phyloP scores from a whole-genome alignment of 2,113 vertebrate genomes.

The Pantherophis guttatus region DNA sequence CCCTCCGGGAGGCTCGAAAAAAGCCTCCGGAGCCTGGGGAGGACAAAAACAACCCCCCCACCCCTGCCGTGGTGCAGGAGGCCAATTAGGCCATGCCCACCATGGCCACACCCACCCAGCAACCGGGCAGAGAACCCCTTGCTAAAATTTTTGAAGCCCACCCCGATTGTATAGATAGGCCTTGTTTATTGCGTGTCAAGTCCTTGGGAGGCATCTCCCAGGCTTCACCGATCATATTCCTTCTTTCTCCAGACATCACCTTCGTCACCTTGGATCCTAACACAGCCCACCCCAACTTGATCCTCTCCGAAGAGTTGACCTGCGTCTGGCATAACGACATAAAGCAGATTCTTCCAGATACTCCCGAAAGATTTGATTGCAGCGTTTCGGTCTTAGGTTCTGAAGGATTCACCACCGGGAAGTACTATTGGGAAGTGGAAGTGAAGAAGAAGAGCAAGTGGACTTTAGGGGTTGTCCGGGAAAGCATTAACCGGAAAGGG shows the following conservation, averaged over 20 bases:
- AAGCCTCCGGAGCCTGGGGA: too few species aligned
- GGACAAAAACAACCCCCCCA: too few species aligned
- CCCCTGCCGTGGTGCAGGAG: too few species aligned
- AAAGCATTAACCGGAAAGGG: constrained; percentile 65
- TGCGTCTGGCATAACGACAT: constrained; percentile 59
- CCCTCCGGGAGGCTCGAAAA: too few species aligned
- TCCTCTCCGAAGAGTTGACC: constrained; percentile 60
- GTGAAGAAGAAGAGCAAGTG: constrained; percentile 69
- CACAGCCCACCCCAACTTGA: constrained; percentile 68
- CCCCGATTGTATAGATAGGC: too few species aligned
- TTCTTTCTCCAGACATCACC: constrained; percentile 53
- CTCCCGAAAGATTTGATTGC: constrained; percentile 68
- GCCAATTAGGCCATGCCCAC: too few species aligned
- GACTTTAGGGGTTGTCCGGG: constrained; percentile 65
- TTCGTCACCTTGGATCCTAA: constrained; percentile 64
- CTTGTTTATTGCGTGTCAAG: neutral
- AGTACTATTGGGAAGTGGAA: constrained; percentile 69
- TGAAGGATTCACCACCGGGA: constrained; percentile 63
- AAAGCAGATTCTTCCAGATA: constrained; percentile 56
- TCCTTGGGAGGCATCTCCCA: neutral
- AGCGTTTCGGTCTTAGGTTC: constrained; percentile 64
- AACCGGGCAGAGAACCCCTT: too few species aligned
- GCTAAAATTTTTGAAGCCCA: too few species aligned
- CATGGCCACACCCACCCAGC: too few species aligned
- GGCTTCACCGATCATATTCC: neutral